Percentiles rank a stretch among this genome's conserved stretches.
These are phyloP conservation scores for Athalia rosae DNA, from an alignment of 2,888 invertebrate species.

Conservation along the genomic window DNA sequence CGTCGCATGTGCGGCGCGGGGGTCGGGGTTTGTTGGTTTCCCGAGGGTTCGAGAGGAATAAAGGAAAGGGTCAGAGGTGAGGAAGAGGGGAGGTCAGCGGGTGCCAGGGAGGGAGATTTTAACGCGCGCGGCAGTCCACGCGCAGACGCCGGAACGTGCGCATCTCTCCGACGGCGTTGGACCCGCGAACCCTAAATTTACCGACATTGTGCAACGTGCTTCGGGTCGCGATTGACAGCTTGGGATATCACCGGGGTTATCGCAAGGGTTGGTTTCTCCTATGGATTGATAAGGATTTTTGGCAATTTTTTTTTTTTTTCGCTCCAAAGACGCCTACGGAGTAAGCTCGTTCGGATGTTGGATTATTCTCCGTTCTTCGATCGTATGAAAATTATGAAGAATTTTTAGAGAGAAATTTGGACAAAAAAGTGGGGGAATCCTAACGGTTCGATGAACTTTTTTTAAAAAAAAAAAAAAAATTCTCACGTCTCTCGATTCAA, in stretches of 20 bases:
- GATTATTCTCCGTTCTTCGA: not conserved
- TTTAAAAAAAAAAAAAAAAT: too few species aligned
- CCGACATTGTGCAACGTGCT: constrained; percentile 65
- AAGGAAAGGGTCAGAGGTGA: not conserved
- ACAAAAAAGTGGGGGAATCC: not conserved
- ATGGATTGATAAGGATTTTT: not conserved
- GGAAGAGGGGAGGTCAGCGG: constrained; percentile 17
- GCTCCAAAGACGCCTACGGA: not conserved
- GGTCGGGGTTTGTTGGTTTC: too few species aligned
- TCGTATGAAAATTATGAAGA: not conserved
- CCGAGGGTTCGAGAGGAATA: constrained; percentile 1
- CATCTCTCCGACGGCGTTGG: constrained; percentile 55
- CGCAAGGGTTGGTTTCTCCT: not conserved
- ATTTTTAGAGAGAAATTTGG: not conserved
- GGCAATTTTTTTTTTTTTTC: not conserved
- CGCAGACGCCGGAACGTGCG: constrained; percentile 70
- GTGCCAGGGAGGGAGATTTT: constrained; percentile 27
- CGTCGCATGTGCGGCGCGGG: too few species aligned
- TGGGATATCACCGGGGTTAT: constrained; percentile 52
- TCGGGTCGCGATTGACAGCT: constrained; percentile 54
- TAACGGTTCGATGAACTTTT: not conserved
- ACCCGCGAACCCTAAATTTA: constrained; percentile 60
- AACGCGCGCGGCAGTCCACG: constrained; percentile 65
- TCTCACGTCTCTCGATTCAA: too few species aligned
- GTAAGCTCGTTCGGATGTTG: not conserved